Conservation (phyloP, 2,113 vertebrate genomes). For the Epinephelus moara region DNA sequence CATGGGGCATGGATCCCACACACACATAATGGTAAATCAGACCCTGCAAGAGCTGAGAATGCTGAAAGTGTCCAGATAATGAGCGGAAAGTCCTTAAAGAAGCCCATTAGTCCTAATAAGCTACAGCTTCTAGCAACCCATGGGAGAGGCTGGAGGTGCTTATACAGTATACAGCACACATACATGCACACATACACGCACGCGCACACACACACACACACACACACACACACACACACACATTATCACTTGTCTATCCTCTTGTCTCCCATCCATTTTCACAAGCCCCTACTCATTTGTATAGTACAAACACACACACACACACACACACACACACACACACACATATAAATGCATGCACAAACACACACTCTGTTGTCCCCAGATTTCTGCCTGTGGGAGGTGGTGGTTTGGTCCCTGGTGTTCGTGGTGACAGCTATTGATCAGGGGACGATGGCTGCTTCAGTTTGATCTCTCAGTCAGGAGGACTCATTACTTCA, state of each 20-base stretch:
- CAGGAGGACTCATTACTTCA: constrained; percentile 41
- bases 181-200: constrained; percentile 1
- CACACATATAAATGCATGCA: neutral
- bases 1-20: neutral
- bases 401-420: constrained; percentile 8
- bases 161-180: constrained; percentile 5
- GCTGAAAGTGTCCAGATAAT: constrained; percentile 42
- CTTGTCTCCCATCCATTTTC: neutral
- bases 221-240: neutral
- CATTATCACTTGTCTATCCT: neutral
- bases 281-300: constrained; percentile 18
- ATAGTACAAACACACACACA: neutral
- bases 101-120: constrained; percentile 73
- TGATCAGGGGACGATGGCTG: constrained; percentile 42
- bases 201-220: neutral
- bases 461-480: constrained; percentile 40
- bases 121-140: constrained; percentile 30
- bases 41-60: constrained; percentile 6
- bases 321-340: neutral
- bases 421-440: constrained; percentile 41
- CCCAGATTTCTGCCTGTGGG: constrained; percentile 18
- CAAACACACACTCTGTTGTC: neutral
- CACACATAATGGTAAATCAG: constrained; percentile 9
- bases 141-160: constrained; percentile 30
- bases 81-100: constrained; percentile 61